Percentiles rank a stretch among this genome's conserved stretches.
phyloP scores from a whole-genome alignment of 2,113 vertebrate species.

The Lonchura striata region DNA sequence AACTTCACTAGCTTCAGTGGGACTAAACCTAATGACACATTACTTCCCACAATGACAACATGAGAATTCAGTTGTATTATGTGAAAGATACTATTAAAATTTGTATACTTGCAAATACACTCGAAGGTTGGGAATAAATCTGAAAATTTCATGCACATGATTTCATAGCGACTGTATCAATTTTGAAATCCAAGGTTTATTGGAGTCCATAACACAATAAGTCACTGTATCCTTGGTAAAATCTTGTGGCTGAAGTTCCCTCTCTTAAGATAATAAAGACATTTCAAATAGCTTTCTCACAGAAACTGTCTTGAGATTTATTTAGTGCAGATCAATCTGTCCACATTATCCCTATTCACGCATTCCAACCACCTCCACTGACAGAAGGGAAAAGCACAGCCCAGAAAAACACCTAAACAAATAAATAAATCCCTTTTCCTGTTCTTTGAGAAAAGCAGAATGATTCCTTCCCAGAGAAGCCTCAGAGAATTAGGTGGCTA shows the following conservation, averaged over 20 bases:
- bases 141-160: background rate
- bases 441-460: slow-evolving; percentile 13
- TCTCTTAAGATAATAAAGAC: background rate
- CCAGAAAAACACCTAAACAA: slow-evolving; percentile 20
- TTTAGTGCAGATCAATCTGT: slow-evolving; percentile 14
- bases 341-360: background rate
- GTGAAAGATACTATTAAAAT: background rate
- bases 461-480: background rate
- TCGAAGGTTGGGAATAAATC: background rate
- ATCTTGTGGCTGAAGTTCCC: background rate
- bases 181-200: background rate
- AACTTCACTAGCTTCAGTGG: background rate
- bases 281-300: slow-evolving; percentile 2
- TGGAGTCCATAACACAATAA: background rate
- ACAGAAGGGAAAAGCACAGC: background rate
- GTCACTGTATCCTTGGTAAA: background rate
- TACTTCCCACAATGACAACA: background rate
- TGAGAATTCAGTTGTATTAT: background rate
- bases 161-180: background rate
- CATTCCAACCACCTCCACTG: background rate
- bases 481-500: slow-evolving; percentile 4
- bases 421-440: slow-evolving; percentile 32
- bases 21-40: background rate
- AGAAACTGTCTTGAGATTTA: background rate
- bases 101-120: background rate